A percentile compares a stretch with the other conserved stretches of the same genome.
These are phyloP conservation scores for Coenonympha arcania DNA, from an alignment of 2,888 invertebrate genomes.

Conservation along the genomic window DNA sequence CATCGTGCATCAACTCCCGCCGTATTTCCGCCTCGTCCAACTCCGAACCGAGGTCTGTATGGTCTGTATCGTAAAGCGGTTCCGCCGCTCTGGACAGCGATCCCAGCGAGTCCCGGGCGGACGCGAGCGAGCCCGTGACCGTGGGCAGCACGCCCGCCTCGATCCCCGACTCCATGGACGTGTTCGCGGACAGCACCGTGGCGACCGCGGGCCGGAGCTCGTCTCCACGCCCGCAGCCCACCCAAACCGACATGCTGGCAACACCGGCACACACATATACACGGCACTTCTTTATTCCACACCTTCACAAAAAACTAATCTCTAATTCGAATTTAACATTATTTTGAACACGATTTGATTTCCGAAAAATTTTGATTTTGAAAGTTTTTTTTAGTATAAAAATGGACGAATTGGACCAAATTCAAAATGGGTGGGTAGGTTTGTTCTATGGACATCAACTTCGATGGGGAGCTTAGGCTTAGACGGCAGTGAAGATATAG, in stretches of 20 bases:
- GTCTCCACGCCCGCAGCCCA: slow-evolving; percentile 60
- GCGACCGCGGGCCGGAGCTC: slow-evolving; percentile 51
- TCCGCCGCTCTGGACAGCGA: slow-evolving; percentile 76
- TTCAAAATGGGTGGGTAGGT: slow-evolving; percentile 24
- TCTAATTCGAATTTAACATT: slow-evolving; percentile 8
- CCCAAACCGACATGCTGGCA: slow-evolving; percentile 66
- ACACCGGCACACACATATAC: slow-evolving; percentile 55
- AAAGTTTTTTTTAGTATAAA: slow-evolving; percentile 8
- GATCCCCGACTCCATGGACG: slow-evolving; percentile 78
- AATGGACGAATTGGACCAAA: slow-evolving; percentile 26
- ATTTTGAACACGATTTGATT: slow-evolving; percentile 10
- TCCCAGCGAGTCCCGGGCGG: slow-evolving; percentile 72
- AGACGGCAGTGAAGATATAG: slow-evolving; percentile 25
- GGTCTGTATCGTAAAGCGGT: slow-evolving; percentile 83
- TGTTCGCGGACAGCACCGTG: slow-evolving; percentile 64
- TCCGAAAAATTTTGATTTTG: not conserved
- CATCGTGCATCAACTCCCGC: slow-evolving; percentile 84
- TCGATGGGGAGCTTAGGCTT: slow-evolving; percentile 11
- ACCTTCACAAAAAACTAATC: slow-evolving; percentile 15
- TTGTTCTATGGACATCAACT: slow-evolving; percentile 19
- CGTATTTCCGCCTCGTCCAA: slow-evolving; percentile 84
- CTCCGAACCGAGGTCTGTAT: slow-evolving; percentile 86
- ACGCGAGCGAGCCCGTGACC: slow-evolving; percentile 79
- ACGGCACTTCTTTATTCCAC: slow-evolving; percentile 27
- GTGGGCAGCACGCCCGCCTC: slow-evolving; percentile 81